phyloP scores from a whole-genome alignment of 2,888 invertebrate genomes.

The Drosophila infuscata region DNA sequence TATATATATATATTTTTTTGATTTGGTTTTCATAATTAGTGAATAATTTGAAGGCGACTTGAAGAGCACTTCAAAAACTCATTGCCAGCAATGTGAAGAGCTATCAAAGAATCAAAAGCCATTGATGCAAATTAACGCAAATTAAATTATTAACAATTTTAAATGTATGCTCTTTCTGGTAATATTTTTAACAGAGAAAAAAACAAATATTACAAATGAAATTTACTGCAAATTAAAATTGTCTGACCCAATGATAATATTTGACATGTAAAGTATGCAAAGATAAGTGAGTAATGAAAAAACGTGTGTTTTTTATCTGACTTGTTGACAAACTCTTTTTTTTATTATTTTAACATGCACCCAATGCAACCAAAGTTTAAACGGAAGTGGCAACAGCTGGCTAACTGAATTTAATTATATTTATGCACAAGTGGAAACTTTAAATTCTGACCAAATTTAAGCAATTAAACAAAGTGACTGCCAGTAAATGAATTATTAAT shows the following conservation, averaged over 20 bases:
- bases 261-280: neutral
- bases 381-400: slow-evolving; percentile 40
- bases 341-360: neutral
- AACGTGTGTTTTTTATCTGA: slow-evolving; percentile 10
- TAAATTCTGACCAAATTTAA: slow-evolving; percentile 7
- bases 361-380: slow-evolving; percentile 14
- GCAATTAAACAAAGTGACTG: slow-evolving; percentile 18
- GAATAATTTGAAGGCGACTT: neutral
- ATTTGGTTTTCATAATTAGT: neutral
- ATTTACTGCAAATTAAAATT: slow-evolving; percentile 3
- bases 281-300: slow-evolving; percentile 1
- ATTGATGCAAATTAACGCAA: neutral
- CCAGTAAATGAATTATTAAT: slow-evolving; percentile 16
- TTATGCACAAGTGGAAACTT: neutral
- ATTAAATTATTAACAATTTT: neutral
- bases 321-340: slow-evolving; percentile 1
- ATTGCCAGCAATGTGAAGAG: neutral
- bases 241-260: neutral
- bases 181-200: neutral
- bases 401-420: slow-evolving; percentile 11
- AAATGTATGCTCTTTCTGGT: neutral
- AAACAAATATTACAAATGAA: neutral
- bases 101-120: neutral
- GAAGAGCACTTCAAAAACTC: neutral
- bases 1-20: neutral